Conservation (phyloP, 2,797 vertebrate genomes). For the Pangasius macronema region DNA sequence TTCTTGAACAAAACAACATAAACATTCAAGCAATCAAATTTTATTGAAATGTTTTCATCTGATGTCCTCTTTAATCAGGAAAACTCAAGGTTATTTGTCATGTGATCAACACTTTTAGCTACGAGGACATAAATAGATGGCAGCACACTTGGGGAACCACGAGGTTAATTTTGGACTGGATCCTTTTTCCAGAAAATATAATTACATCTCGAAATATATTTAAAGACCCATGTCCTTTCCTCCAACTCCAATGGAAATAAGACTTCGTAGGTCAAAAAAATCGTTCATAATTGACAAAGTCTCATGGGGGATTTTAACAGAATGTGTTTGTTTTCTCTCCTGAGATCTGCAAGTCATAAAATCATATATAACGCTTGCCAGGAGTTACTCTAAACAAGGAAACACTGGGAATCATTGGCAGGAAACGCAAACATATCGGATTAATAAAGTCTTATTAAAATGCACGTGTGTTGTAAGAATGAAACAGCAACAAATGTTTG, state of each 20-base stretch:
- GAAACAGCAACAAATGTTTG: not conserved
- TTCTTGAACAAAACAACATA: constrained; percentile 1
- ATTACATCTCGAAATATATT: constrained; percentile 3
- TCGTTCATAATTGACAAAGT: not conserved
- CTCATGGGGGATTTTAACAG: not conserved
- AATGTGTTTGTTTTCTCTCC: not conserved
- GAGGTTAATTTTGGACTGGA: constrained; percentile 7
- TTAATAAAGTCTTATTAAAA: constrained; percentile 3
- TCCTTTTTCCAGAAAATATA: constrained; percentile 9
- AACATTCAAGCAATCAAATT: constrained; percentile 8
- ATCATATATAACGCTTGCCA: not conserved
- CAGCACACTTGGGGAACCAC: not conserved
- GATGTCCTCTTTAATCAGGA: constrained; percentile 31
- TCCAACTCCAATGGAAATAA: too few species aligned
- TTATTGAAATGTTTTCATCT: constrained; percentile 6
- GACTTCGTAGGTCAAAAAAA: not conserved
- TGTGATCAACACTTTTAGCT: constrained; percentile 17
- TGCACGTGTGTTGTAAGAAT: not conserved
- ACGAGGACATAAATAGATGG: constrained; percentile 22
- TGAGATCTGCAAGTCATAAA: not conserved
- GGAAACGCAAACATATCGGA: not conserved
- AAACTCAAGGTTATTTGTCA: constrained; percentile 30
- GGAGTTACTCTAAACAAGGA: constrained; percentile 1
- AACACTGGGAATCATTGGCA: not conserved
- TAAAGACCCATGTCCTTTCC: not conserved